A percentile compares a stretch with the other conserved stretches of the same genome.
Evolutionary conservation across 2,113 vertebrate genomes (phyloP).

Genomic region (Saimiri boliviensis): DNA sequence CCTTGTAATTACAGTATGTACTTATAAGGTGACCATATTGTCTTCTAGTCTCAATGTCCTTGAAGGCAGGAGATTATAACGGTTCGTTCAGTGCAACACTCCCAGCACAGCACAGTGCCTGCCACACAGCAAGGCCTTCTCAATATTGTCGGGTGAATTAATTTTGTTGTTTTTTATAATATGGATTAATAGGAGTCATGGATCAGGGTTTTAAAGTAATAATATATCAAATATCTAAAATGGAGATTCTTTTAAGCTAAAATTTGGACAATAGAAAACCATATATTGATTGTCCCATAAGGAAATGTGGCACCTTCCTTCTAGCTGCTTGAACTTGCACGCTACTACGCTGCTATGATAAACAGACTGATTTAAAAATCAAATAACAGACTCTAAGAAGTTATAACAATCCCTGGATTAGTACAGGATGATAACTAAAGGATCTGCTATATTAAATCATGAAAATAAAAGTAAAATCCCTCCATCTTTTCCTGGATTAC

Average conservation of each 20-base stretch:
- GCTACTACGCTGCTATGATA: constrained; percentile 65
- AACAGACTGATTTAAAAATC: constrained; percentile 81
- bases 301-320: not conserved
- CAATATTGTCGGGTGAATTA: not conserved
- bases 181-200: not conserved
- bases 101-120: not conserved
- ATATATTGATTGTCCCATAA: not conserved
- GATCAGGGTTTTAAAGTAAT: not conserved
- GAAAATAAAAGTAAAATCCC: constrained; percentile 84
- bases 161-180: not conserved
- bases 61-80: not conserved
- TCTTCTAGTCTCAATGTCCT: not conserved
- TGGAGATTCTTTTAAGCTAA: not conserved
- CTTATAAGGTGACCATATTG: not conserved
- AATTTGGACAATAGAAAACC: constrained; percentile 28
- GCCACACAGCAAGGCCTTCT: not conserved
- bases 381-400: constrained; percentile 74
- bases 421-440: constrained; percentile 79
- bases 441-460: constrained; percentile 83
- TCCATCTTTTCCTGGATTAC: constrained; percentile 82
- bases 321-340: constrained; percentile 38
- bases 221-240: not conserved
- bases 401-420: constrained; percentile 76
- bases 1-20: too few species aligned
- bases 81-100: not conserved